These are phyloP conservation scores for Spisula subtruncata DNA, from an alignment of 2,888 invertebrate genomes.

Conservation along the genomic window DNA sequence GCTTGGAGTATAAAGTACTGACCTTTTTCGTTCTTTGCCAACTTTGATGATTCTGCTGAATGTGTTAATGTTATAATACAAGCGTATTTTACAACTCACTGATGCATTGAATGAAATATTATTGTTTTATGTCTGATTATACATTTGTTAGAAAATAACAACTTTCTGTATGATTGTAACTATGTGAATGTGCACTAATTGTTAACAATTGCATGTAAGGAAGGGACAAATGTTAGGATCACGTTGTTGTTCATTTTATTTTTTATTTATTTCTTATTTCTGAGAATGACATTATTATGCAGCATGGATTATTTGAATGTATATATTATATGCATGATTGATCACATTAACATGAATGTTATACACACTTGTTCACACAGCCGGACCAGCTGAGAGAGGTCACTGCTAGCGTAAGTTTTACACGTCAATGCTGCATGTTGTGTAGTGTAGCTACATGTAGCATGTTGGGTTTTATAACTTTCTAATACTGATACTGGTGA, in stretches of 20 bases:
- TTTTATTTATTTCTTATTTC: neutral
- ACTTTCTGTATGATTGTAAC: too few species aligned
- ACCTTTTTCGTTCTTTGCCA: too few species aligned
- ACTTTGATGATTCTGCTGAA: too few species aligned
- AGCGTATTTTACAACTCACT: neutral
- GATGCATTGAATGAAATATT: neutral
- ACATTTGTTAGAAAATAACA: neutral
- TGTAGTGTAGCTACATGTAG: constrained; percentile 24
- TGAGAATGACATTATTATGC: neutral
- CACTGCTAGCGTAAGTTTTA: constrained; percentile 70
- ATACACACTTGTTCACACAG: constrained; percentile 53
- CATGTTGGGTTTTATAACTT: neutral
- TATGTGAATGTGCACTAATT: neutral
- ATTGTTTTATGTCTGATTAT: neutral
- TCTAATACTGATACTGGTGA: neutral
- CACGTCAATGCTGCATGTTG: constrained; percentile 1
- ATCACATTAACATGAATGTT: constrained; percentile 41
- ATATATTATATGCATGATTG: constrained; percentile 45
- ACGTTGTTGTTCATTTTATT: neutral
- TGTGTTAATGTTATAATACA: too few species aligned
- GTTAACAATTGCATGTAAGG: neutral
- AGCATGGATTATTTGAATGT: constrained; percentile 22
- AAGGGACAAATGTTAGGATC: neutral
- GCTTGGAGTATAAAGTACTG: too few species aligned
- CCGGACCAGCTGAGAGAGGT: constrained; percentile 67